A percentile compares a stretch with the other conserved stretches of the same genome.
These are phyloP conservation scores for Cantharis flavilabris DNA, from an alignment of 2,888 invertebrate genomes.

Conservation along the genomic window DNA sequence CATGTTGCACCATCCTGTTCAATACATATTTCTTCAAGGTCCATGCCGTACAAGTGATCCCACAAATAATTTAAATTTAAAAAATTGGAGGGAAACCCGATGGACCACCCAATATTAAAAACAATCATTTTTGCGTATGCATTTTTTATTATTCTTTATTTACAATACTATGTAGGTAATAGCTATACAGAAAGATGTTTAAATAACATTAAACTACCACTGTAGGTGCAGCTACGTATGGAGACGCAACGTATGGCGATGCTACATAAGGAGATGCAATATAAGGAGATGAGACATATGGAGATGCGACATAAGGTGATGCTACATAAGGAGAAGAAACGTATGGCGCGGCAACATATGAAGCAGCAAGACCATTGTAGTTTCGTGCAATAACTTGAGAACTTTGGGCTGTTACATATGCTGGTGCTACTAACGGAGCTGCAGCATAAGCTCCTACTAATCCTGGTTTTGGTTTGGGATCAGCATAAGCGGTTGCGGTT, in stretches of 20 bases:
- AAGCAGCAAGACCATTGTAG: constrained; percentile 61
- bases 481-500: constrained; percentile 41
- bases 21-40: no score
- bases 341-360: neutral
- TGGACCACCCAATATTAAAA: no score
- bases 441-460: constrained; percentile 45
- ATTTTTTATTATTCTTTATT: no score
- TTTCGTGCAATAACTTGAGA: constrained; percentile 67
- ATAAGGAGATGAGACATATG: constrained; percentile 47
- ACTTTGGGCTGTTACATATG: constrained; percentile 67
- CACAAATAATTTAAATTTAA: no score
- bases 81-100: no score
- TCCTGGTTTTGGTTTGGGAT: constrained; percentile 45
- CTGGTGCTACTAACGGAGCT: constrained; percentile 43
- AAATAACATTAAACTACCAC: constrained; percentile 3
- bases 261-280: no score
- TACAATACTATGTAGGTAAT: no score
- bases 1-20: no score
- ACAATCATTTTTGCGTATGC: no score
- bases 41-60: no score
- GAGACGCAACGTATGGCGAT: constrained; percentile 35
- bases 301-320: constrained; percentile 47
- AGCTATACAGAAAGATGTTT: no score
- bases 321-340: constrained; percentile 42
- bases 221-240: constrained; percentile 31